phyloP scores from a whole-genome alignment of 2,888 invertebrate species.

The Bhutanitis thaidina region DNA sequence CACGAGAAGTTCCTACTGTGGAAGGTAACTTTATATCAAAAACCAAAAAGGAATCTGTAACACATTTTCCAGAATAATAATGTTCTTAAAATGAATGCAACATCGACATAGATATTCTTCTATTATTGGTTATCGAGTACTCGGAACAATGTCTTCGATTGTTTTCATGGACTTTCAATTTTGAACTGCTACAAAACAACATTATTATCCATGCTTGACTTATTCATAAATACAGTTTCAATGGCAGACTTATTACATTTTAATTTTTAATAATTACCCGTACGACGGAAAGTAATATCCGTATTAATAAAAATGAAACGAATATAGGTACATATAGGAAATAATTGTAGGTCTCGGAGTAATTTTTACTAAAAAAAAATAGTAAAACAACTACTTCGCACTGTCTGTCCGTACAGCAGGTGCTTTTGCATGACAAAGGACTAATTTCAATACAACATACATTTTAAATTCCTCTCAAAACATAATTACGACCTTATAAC shows the following conservation, averaged over 20 bases:
- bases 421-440: constrained; percentile 10
- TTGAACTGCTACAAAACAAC: background rate
- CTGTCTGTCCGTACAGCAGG: constrained; percentile 8
- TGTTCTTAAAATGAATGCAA: too few species aligned
- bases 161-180: background rate
- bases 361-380: constrained; percentile 3
- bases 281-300: constrained; percentile 10
- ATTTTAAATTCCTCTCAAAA: constrained; percentile 56
- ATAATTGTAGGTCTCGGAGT: background rate
- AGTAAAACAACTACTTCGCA: constrained; percentile 3
- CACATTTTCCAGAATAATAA: too few species aligned
- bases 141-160: too few species aligned
- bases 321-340: too few species aligned
- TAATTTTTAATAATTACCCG: constrained; percentile 11
- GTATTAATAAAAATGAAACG: constrained; percentile 10
- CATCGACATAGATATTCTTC: too few species aligned
- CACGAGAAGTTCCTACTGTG: too few species aligned
- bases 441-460: constrained; percentile 31
- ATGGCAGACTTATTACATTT: constrained; percentile 5
- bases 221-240: constrained; percentile 14
- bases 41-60: too few species aligned
- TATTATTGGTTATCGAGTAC: too few species aligned
- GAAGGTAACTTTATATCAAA: too few species aligned
- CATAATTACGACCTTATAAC: constrained; percentile 61
- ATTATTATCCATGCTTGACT: constrained; percentile 8